These are phyloP conservation scores for Opisthograptis luteolata DNA, from an alignment of 2,888 invertebrate species.

Conservation along the genomic window DNA sequence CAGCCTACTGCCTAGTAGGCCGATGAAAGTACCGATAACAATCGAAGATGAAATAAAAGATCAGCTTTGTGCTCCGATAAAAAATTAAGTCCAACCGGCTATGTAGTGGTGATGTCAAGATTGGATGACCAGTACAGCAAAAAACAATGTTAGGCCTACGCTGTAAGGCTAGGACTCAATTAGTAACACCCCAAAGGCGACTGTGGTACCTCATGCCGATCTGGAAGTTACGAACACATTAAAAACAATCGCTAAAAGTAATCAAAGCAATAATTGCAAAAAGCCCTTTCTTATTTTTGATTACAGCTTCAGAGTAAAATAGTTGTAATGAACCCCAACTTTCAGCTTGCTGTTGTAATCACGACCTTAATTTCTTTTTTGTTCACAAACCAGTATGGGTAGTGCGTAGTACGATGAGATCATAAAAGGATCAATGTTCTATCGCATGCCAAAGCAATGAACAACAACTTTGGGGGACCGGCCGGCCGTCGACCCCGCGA, in stretches of 20 bases:
- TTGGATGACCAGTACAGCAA: conserved; percentile 25
- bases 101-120: conserved; percentile 28
- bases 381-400: conserved; percentile 43
- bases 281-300: too few species aligned
- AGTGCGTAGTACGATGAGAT: conserved; percentile 71
- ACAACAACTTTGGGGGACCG: conserved; percentile 60
- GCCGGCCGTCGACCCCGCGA: conserved; percentile 70
- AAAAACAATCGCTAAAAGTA: too few species aligned
- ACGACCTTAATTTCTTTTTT: conserved; percentile 45
- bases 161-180: too few species aligned
- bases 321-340: too few species aligned
- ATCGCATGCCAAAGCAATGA: conserved; percentile 71
- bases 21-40: conserved; percentile 64
- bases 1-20: conserved; percentile 51
- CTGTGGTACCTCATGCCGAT: too few species aligned
- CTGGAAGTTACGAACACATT: too few species aligned
- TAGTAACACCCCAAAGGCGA: too few species aligned
- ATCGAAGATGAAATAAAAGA: conserved; percentile 24
- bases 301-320: too few species aligned
- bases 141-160: conserved; percentile 37
- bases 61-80: conserved; percentile 9
- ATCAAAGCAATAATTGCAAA: too few species aligned
- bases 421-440: conserved; percentile 80
- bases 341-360: too few species aligned
- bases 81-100: conserved; percentile 13